phyloP scores from a whole-genome alignment of 2,888 invertebrate genomes.

The Mesorhabditis spiculigera region DNA sequence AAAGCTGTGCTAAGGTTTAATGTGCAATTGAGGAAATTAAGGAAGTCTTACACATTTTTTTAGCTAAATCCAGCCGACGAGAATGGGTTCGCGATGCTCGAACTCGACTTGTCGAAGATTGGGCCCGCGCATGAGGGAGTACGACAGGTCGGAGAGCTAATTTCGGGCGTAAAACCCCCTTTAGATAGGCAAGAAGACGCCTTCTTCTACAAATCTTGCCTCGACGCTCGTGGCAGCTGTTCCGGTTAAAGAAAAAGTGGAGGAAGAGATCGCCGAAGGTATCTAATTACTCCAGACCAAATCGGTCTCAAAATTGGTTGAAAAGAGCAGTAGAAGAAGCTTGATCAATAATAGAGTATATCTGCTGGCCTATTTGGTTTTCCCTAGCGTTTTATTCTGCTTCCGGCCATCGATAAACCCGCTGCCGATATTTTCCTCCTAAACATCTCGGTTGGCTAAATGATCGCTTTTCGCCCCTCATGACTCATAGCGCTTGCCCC shows the following conservation, averaged over 20 bases:
- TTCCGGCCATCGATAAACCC: too few relatives aligned
- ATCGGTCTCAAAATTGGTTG: too few relatives aligned
- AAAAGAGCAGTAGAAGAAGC: too few relatives aligned
- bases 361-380: too few relatives aligned
- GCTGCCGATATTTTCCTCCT: too few relatives aligned
- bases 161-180: neutral
- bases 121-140: conserved; percentile 62
- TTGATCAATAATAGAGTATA: too few relatives aligned
- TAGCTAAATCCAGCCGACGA: conserved; percentile 30
- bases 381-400: too few relatives aligned
- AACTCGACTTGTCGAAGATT: conserved; percentile 71
- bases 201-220: conserved; percentile 12
- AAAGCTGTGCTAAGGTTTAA: neutral
- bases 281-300: too few relatives aligned
- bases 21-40: neutral
- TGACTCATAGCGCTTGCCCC: conserved; percentile 8
- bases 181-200: conserved; percentile 18
- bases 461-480: conserved; percentile 8
- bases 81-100: conserved; percentile 71
- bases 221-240: conserved; percentile 12
- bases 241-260: conserved; percentile 12
- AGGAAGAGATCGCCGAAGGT: conserved; percentile 15
- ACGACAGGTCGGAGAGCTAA: conserved; percentile 31
- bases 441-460: too few relatives aligned
- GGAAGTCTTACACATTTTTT: conserved; percentile 6